Percentiles rank a stretch among this genome's conserved stretches.
phyloP scores from a whole-genome alignment of 1,140 invertebrate genomes.

The Meloidogyne floridensis region DNA sequence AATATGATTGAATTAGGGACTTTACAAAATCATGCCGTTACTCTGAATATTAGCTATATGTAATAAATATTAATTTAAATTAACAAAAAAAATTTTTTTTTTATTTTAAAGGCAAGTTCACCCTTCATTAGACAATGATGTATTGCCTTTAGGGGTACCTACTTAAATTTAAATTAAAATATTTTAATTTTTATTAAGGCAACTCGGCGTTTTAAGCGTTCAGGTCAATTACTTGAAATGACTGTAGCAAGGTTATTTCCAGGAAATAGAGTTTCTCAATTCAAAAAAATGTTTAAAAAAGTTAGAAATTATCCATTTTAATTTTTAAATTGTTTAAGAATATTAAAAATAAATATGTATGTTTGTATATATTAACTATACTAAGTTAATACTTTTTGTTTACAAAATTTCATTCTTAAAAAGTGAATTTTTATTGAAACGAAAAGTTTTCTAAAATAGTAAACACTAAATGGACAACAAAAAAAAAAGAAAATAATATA shows the following conservation, averaged over 20 bases:
- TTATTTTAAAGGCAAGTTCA: conserved; percentile 53
- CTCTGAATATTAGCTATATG: conserved; percentile 65
- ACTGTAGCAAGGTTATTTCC: conserved; percentile 63
- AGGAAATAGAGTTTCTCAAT: conserved; percentile 61
- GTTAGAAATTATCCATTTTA: conserved; percentile 59
- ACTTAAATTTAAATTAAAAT: background rate
- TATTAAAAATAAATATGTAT: too few species aligned
- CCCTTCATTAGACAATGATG: conserved; percentile 58
- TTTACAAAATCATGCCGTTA: conserved; percentile 62
- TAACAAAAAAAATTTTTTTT: conserved; percentile 1
- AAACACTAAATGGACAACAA: too few species aligned
- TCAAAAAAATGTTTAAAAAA: conserved; percentile 66
- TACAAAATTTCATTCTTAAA: too few species aligned
- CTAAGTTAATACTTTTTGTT: too few species aligned
- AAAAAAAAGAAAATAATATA: too few species aligned
- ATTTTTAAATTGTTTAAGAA: background rate
- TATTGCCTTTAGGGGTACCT: conserved; percentile 59
- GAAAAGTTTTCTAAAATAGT: too few species aligned
- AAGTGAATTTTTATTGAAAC: too few species aligned
- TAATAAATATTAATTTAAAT: background rate
- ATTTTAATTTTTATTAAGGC: conserved; percentile 46
- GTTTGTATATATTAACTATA: too few species aligned
- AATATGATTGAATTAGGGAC: conserved; percentile 65
- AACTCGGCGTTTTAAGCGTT: conserved; percentile 57
- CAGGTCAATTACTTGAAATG: conserved; percentile 65